A percentile compares a stretch with the other conserved stretches of the same genome.
Conservation (phyloP, 2,888 invertebrate genomes). For the Drosophila sordidapex region DNA sequence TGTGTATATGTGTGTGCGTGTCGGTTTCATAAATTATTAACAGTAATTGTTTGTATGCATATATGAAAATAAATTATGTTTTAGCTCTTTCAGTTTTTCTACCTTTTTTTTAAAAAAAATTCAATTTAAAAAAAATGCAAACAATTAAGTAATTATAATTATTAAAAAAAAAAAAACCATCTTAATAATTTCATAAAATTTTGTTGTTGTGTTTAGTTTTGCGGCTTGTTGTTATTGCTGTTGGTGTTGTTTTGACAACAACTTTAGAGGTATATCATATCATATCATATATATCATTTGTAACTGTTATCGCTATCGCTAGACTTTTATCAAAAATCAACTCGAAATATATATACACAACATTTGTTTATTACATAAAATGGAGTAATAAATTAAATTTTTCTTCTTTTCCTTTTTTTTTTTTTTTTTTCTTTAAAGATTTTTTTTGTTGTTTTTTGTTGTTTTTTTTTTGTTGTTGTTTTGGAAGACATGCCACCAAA, state of each 20-base stretch:
- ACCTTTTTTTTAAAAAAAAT: neutral
- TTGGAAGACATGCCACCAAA: slow-evolving; percentile 52
- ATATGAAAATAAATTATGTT: slow-evolving; percentile 72
- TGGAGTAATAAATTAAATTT: slow-evolving; percentile 55
- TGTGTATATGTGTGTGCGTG: slow-evolving; percentile 21
- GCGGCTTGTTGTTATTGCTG: slow-evolving; percentile 20
- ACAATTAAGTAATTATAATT: slow-evolving; percentile 14
- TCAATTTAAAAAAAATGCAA: neutral
- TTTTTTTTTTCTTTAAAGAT: neutral
- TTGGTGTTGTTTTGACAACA: slow-evolving; percentile 38
- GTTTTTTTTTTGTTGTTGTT: neutral
- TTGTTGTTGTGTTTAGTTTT: slow-evolving; percentile 2
- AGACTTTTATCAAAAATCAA: slow-evolving; percentile 10
- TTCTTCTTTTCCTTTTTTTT: slow-evolving; percentile 38
- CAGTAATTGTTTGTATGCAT: slow-evolving; percentile 61
- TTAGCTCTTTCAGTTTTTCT: slow-evolving; percentile 22
- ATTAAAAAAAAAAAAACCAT: neutral
- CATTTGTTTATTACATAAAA: slow-evolving; percentile 55
- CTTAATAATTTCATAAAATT: slow-evolving; percentile 6
- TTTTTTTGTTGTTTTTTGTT: slow-evolving; percentile 28
- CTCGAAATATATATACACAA: slow-evolving; percentile 55
- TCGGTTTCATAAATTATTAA: slow-evolving; percentile 74
- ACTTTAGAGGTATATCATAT: slow-evolving; percentile 68
- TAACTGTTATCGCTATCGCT: slow-evolving; percentile 19
- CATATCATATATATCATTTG: slow-evolving; percentile 29